phyloP scores from a whole-genome alignment of 2,888 invertebrate genomes.

The Nebria brevicollis region DNA sequence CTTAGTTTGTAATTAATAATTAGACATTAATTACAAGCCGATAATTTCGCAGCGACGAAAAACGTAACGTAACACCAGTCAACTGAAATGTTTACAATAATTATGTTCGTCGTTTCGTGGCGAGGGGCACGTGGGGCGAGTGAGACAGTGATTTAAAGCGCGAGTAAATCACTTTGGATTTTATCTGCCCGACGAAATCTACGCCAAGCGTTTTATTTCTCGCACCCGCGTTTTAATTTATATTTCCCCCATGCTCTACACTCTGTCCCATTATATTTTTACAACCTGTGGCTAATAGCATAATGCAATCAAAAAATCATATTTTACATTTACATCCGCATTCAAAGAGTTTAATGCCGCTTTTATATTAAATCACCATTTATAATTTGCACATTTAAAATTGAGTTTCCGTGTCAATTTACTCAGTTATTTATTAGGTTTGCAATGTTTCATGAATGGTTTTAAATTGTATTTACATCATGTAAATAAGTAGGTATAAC shows the following conservation, averaged over 20 bases:
- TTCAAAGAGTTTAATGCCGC: too few relatives aligned
- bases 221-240: neutral
- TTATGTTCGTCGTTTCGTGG: neutral
- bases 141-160: neutral
- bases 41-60: neutral
- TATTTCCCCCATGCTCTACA: neutral
- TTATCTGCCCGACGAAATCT: slow-evolving; percentile 16
- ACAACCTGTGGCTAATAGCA: neutral
- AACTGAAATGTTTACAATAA: slow-evolving; percentile 6
- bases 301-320: neutral
- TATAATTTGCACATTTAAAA: too few relatives aligned
- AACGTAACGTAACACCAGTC: neutral
- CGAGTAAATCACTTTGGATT: slow-evolving; percentile 12
- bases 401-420: too few relatives aligned
- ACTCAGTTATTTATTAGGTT: too few relatives aligned
- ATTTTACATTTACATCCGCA: too few relatives aligned
- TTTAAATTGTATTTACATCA: too few relatives aligned
- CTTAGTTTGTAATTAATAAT: neutral
- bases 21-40: neutral
- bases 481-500: too few relatives aligned
- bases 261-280: neutral
- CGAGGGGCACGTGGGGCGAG: neutral
- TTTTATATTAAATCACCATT: too few relatives aligned
- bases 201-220: slow-evolving; percentile 3
- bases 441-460: too few relatives aligned